Percentiles rank a stretch among this genome's conserved stretches.
phyloP scores from a whole-genome alignment of 2,797 vertebrate genomes.

The Crenuchus spilurus region DNA sequence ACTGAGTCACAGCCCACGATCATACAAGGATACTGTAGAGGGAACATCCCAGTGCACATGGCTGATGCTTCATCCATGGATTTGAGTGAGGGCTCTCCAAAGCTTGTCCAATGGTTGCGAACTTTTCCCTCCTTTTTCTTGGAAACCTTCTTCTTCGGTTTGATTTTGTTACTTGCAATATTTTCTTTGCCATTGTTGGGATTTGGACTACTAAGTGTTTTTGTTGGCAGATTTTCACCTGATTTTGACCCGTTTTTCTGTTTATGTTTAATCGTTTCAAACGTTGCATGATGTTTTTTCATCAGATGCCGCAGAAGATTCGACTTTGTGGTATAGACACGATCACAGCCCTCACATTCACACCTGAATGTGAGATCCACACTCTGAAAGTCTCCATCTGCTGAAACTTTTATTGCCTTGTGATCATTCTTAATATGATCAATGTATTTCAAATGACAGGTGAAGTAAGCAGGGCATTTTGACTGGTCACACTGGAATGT shows the following conservation, averaged over 20 bases:
- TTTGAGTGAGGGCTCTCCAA: conserved; percentile 90
- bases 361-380: conserved; percentile 90
- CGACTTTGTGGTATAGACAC: conserved; percentile 95
- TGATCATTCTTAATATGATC: conserved; percentile 93
- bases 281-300: conserved; percentile 94
- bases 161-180: conserved; percentile 72
- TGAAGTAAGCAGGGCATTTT: conserved; percentile 90
- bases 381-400: conserved; percentile 73
- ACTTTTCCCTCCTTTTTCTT: conserved; percentile 77
- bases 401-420: conserved; percentile 83
- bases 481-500: conserved; percentile 93
- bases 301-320: conserved; percentile 97
- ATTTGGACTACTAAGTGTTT: conserved; percentile 67
- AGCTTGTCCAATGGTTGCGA: conserved; percentile 81
- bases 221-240: conserved; percentile 53
- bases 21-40: conserved; percentile 96
- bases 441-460: conserved; percentile 89
- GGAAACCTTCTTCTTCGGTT: conserved; percentile 75
- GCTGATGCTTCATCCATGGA: conserved; percentile 88
- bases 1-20: conserved; percentile 93
- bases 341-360: conserved; percentile 90
- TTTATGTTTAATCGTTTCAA: conserved; percentile 69
- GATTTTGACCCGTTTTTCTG: conserved; percentile 66
- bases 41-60: conserved; percentile 88
- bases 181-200: conserved; percentile 83